Base-by-base conservation (phyloP, 2,888 invertebrate genomes). In the Lochmaea crataegi region DNA sequence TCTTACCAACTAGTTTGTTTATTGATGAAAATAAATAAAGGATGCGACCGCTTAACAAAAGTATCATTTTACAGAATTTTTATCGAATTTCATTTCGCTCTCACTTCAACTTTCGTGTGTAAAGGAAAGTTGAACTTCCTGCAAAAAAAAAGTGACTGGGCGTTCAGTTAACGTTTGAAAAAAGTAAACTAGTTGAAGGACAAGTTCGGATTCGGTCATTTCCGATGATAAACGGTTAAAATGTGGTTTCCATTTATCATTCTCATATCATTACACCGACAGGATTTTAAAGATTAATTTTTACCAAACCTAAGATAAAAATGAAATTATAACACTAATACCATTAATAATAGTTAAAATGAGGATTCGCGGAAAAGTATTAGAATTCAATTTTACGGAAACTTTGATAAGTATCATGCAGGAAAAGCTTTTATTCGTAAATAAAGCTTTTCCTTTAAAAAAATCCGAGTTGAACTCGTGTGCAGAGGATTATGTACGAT, bases 51-150 rank as follows among this genome's bases (percentile, higher is more conserved):
- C 14, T 51, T 7, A 7, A 51, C n/a, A 51, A 38, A 16, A 12
- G 61, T 63, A 63, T 63, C 18, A 42, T 42, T 42, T 63, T 63
- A 42, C 42, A 63, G 11, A 41, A 42, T 63, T 63, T 42, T n/a
- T 38, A 18, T 63, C 18, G 42, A 57, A 67, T 56, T 58, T 57
- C 14, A 67, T 67, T 26, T 67, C 26, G 58, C 67, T 67, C 58
- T 67, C 67, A 67, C 67, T 26, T 41, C 67, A 67, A 58, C 67
- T 67, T 58, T 67, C 67, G 66, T 66, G 57, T 12, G 16, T 53
- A 56, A 56, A n/a, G 53, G 63, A 69, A 69, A 63, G 63, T 69
- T 60, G 12, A 41, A 69, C 63, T 69, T 69, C 69, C 69, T 69
- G 69, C 56, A 69, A 69, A 69, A 63, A 26, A 32, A 41, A 48